phyloP scores from a whole-genome alignment of 2,113 vertebrate genomes.

The Mola mola region DNA sequence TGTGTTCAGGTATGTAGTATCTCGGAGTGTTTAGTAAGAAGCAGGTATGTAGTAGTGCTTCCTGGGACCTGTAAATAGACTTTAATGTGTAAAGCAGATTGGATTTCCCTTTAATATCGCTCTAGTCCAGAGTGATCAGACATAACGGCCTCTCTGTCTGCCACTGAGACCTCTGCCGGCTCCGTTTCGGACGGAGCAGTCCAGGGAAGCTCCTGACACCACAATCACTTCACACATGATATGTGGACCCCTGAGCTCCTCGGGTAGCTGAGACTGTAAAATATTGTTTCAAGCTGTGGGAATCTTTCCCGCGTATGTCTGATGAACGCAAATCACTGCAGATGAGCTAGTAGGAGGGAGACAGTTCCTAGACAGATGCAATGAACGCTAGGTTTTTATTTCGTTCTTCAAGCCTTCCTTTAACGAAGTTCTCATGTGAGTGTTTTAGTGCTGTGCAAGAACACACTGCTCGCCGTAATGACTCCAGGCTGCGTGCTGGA shows the following conservation, averaged over 20 bases:
- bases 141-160: slow-evolving; percentile 42
- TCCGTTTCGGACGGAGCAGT: slow-evolving; percentile 19
- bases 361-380: slow-evolving; percentile 31
- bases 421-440: slow-evolving; percentile 14
- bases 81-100: not conserved
- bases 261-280: slow-evolving; percentile 20
- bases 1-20: not conserved
- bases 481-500: slow-evolving; percentile 66
- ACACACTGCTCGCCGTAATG: slow-evolving; percentile 40
- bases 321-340: slow-evolving; percentile 19
- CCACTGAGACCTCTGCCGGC: slow-evolving; percentile 33
- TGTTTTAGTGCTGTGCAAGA: slow-evolving; percentile 39
- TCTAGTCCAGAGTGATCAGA: slow-evolving; percentile 4
- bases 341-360: slow-evolving; percentile 28
- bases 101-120: not conserved
- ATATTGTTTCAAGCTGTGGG: slow-evolving; percentile 52
- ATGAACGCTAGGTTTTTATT: slow-evolving; percentile 5
- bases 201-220: slow-evolving; percentile 48
- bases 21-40: too few relatives aligned
- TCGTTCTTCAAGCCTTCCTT: slow-evolving; percentile 13
- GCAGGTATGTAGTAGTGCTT: too few relatives aligned
- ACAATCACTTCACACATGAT: slow-evolving; percentile 29
- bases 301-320: slow-evolving; percentile 26
- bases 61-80: not conserved
- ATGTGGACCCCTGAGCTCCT: slow-evolving; percentile 25